Base-by-base conservation (phyloP, 2,888 invertebrate species). In the Argyresthia albistria region DNA sequence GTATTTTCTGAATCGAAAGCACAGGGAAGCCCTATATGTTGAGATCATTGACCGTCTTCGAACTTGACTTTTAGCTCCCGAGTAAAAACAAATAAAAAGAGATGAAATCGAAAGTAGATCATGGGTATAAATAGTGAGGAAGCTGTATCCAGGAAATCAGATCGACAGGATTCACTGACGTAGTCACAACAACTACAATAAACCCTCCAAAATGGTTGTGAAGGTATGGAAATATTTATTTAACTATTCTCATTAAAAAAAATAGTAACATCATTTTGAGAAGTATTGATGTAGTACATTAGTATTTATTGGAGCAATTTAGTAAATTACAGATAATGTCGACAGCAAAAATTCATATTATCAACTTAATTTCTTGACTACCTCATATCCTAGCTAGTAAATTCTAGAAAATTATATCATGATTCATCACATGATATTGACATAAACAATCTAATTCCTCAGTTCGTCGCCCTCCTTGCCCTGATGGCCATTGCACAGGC, bases 61-160 rank as follows among this genome's bases (percentile, higher is more conserved):
- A 62, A 70, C 83, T 84, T 84, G 83, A 82, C 81, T 81, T 84
- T 84, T 74, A 80, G 59, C 16, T 49, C 15, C 36, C 37, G n/a
- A 14, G 35, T 47, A 12, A 47, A 35, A 46, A 48, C 37, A 48
- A 48, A 43, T 11, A 43, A 43, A 50, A 50, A 15, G 43, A 50
- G 25, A 42, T 42, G 15, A 43, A 50, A 42, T 37, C n/a, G 42
- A 42, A 43, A 50, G 50, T n/a, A 35, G 12, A 35, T 14, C 10
- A 43, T 53, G 60, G 60, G 68, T 84, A 84, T 80, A 84, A 72
- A 78, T 72, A 66, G 63, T 56, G 51, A 47, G 46, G 55, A 54
- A 56, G 52, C 54, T 53, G 39, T 54, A 56, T 51, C 50, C 53
- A 55, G n/a, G 61, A 54, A 64, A 80, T 78, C 83, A 83, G 59